Evolutionary conservation across 2,797 vertebrate genomes (phyloP), one percentile per base, ranked within the genome.

Genomic region (Bovichtus diacanthus): DNA sequence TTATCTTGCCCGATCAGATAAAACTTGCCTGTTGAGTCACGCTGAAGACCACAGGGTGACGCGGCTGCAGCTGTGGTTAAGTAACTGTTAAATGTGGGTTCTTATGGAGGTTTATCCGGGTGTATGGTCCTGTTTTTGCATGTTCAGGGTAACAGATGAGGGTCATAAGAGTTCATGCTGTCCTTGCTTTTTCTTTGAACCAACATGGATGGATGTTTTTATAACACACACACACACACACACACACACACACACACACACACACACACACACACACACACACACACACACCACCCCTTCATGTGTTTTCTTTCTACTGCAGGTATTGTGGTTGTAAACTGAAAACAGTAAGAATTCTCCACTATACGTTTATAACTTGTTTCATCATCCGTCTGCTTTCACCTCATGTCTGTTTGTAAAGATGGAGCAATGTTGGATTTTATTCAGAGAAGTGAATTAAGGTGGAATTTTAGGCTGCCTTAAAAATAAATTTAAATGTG

Each of bases 1-100:
- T 63, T 60, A 79, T 68, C 69, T 34, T 18, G 41, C 3, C 2
- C 23, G 51, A 59, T 73, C 54, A 76, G 74, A 73, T 78, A 66
- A 76, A 62, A 76, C 38, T 70, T 47, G 6, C 47, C 44, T 47
- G 54, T 66, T 43, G 3, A 79, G 31, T 46, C 16, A 11, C 8
- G 1, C 23, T 67, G 5, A 79, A 64, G 27, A 65, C 41, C 41
- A 12, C 43, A 21, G 25, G 19, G 27, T 71, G 56, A 34, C 70
- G 36, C 36, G 25, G 18, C 3, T 49, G 50, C 29, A 50, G 50
- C 50, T 31, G 6, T 31, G 31, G 31, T 31, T 31, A 31, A 31
- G 31, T 31, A 31, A 7, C 27, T 6, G 31, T 31, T 31, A 31
- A 31, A 31, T 31, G 6, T 31, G 38, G 27, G 54, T 25, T 5